These are phyloP conservation scores for Salticus scenicus DNA, from an alignment of 2,888 invertebrate species.

Conservation along the genomic window DNA sequence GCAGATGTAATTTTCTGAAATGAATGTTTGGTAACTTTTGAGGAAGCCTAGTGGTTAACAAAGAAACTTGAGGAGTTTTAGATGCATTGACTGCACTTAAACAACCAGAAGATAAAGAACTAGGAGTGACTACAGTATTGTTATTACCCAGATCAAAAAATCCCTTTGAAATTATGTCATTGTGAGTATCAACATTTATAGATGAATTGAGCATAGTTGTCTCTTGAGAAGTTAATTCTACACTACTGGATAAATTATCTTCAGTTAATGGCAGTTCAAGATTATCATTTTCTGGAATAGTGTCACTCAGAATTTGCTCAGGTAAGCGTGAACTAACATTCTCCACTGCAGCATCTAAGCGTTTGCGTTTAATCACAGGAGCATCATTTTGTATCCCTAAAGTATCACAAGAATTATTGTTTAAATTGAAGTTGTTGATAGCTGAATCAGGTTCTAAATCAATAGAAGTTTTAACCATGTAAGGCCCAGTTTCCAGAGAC, in stretches of 20 bases:
- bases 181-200: conserved; percentile 13
- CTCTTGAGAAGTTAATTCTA: conserved; percentile 30
- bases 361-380: conserved; percentile 28
- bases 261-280: conserved; percentile 40
- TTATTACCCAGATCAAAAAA: conserved; percentile 45
- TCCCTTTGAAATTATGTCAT: conserved; percentile 16
- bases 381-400: conserved; percentile 5
- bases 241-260: conserved; percentile 16
- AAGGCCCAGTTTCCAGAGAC: conserved; percentile 49
- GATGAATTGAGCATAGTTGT: conserved; percentile 12
- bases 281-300: conserved; percentile 31
- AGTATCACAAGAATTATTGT: background rate
- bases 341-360: conserved; percentile 32
- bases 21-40: conserved; percentile 44
- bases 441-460: background rate
- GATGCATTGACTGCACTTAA: conserved; percentile 49
- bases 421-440: background rate
- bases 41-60: background rate
- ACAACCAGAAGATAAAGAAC: conserved; percentile 58
- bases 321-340: conserved; percentile 38
- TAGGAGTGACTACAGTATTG: conserved; percentile 58
- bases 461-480: conserved; percentile 28
- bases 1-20: conserved; percentile 48
- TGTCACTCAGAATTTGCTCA: conserved; percentile 53
- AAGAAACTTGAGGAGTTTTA: background rate